Conservation (phyloP, 2,113 vertebrate genomes). For the Pungitius pungitius region DNA sequence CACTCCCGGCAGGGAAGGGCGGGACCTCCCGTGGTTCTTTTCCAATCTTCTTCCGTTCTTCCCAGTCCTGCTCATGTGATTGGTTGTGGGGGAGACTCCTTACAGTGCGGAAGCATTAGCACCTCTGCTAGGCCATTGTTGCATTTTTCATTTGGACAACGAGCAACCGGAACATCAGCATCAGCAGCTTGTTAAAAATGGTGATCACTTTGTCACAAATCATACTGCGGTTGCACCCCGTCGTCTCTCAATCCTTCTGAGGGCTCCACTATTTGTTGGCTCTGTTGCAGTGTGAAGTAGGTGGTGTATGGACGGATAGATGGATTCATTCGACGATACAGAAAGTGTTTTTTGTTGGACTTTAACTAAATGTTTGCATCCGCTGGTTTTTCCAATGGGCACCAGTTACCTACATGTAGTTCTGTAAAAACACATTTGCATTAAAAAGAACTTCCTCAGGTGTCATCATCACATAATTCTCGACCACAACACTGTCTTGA, state of each 20-base stretch:
- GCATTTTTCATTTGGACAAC: slow-evolving; percentile 61
- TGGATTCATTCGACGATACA: not conserved
- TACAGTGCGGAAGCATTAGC: slow-evolving; percentile 54
- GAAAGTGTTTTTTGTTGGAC: not conserved
- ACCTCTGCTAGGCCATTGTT: slow-evolving; percentile 30
- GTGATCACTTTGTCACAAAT: slow-evolving; percentile 70
- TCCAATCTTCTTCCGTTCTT: slow-evolving; percentile 60
- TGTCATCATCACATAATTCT: not conserved
- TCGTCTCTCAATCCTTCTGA: slow-evolving; percentile 25
- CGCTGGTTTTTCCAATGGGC: not conserved
- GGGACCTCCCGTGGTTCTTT: slow-evolving; percentile 68
- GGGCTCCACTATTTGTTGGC: slow-evolving; percentile 6
- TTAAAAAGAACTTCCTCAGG: not conserved
- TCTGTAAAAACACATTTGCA: not conserved
- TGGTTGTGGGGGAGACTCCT: slow-evolving; percentile 41
- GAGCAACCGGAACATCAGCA: slow-evolving; percentile 59
- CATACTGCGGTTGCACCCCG: slow-evolving; percentile 39
- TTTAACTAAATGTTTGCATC: too few relatives aligned
- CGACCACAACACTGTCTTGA: not conserved
- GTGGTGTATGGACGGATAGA: not conserved
- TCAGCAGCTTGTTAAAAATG: slow-evolving; percentile 62
- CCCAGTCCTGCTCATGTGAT: slow-evolving; percentile 51
- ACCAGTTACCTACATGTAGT: not conserved
- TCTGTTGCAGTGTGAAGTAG: not conserved
- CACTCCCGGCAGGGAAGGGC: slow-evolving; percentile 71